Conservation (phyloP, 2,113 vertebrate genomes). For the Chionomys nivalis region DNA sequence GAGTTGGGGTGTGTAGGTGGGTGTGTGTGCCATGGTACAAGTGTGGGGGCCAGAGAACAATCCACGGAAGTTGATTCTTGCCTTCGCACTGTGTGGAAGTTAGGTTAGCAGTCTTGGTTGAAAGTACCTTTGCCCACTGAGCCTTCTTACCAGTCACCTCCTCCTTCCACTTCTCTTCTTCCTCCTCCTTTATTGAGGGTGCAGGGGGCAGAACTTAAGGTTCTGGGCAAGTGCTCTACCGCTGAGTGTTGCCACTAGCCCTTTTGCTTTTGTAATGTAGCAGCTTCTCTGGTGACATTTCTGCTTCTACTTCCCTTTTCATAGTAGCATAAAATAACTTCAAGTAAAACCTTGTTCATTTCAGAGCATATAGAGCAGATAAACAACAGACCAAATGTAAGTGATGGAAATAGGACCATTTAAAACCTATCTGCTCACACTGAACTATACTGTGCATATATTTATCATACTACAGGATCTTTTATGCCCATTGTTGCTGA, state of each 20-base stretch:
- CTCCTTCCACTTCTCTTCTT: too few relatives aligned
- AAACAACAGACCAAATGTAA: neutral
- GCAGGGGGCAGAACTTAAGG: neutral
- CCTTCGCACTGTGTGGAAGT: neutral
- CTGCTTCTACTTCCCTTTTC: neutral
- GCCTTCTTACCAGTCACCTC: too few relatives aligned
- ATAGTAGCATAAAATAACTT: conserved; percentile 8
- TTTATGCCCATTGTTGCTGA: neutral
- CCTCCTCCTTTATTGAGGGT: neutral
- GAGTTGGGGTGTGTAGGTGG: neutral
- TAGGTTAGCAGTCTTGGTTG: neutral
- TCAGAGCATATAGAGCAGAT: neutral
- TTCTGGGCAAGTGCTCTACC: neutral
- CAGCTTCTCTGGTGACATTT: neutral
- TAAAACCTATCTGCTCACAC: neutral
- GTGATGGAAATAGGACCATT: neutral
- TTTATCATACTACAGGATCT: neutral
- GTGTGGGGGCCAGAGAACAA: neutral
- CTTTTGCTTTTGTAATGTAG: neutral
- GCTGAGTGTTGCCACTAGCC: neutral
- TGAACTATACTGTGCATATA: neutral
- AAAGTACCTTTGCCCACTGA: neutral
- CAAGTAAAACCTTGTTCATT: conserved; percentile 24
- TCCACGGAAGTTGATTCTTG: neutral
- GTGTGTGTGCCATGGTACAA: too few relatives aligned